Conservation (phyloP, 2,888 invertebrate genomes). For the Tricholauxania praeusta region DNA sequence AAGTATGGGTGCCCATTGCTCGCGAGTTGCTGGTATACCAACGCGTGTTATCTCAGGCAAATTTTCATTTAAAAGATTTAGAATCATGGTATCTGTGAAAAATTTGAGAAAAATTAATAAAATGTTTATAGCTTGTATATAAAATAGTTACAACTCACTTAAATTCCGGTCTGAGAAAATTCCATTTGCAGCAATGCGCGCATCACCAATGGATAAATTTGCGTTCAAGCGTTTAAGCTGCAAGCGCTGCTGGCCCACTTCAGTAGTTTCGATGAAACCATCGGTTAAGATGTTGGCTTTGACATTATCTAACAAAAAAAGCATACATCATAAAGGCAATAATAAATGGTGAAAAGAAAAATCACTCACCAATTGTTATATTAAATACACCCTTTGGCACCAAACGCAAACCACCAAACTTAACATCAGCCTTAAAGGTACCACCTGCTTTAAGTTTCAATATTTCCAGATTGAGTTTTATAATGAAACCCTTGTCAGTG, state of each 20-base stretch:
- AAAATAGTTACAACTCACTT: slow-evolving; percentile 51
- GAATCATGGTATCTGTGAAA: slow-evolving; percentile 61
- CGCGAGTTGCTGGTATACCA: slow-evolving; percentile 69
- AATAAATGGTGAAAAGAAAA: neutral
- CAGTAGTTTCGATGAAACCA: slow-evolving; percentile 56
- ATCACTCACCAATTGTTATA: slow-evolving; percentile 72
- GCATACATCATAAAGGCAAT: neutral
- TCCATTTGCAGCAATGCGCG: slow-evolving; percentile 61
- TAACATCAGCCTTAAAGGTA: slow-evolving; percentile 74
- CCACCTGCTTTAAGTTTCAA: slow-evolving; percentile 72
- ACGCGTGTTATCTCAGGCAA: slow-evolving; percentile 70
- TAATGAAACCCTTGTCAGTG: slow-evolving; percentile 72
- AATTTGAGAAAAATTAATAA: neutral
- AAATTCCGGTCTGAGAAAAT: slow-evolving; percentile 64
- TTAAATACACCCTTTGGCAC: slow-evolving; percentile 74
- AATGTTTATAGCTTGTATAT: neutral
- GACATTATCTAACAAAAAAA: slow-evolving; percentile 53
- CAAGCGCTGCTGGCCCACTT: slow-evolving; percentile 52
- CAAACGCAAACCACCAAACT: slow-evolving; percentile 73
- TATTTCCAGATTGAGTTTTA: slow-evolving; percentile 73
- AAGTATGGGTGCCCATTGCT: slow-evolving; percentile 66
- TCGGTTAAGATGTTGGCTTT: slow-evolving; percentile 60
- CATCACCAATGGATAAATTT: slow-evolving; percentile 59
- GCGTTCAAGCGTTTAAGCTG: slow-evolving; percentile 61
- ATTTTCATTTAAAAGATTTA: slow-evolving; percentile 71